These are phyloP conservation scores for Yasuhikotakia modesta DNA, from an alignment of 2,797 vertebrate species.

Conservation along the genomic window DNA sequence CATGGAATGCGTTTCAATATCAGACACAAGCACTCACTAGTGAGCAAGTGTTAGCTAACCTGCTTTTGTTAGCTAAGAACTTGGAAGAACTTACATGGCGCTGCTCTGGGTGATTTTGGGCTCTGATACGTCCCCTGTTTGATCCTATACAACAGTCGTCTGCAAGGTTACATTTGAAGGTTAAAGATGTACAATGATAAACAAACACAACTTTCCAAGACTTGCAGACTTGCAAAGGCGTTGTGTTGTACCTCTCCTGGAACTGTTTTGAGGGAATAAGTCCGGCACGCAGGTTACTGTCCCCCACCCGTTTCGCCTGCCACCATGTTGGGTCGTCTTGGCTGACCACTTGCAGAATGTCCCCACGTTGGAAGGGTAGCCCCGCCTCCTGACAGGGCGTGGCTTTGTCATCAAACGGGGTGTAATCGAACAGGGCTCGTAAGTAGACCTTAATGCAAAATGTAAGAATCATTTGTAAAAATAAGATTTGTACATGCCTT, in stretches of 20 bases:
- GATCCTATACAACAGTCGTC: constrained; percentile 85
- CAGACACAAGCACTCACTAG: constrained; percentile 20
- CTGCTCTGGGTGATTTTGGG: constrained; percentile 73
- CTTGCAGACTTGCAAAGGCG: neutral
- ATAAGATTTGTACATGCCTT: neutral
- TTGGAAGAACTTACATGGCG: constrained; percentile 79
- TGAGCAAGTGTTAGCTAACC: neutral
- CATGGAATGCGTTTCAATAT: constrained; percentile 2
- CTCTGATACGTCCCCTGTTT: constrained; percentile 78
- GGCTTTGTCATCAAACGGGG: constrained; percentile 93
- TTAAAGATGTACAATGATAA: neutral
- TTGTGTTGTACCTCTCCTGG: constrained; percentile 89
- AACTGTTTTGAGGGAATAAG: constrained; percentile 95
- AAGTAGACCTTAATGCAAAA: constrained; percentile 87
- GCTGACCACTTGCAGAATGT: constrained; percentile 97
- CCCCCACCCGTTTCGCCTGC: constrained; percentile 94
- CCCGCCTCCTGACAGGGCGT: constrained; percentile 98
- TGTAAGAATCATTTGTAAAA: neutral
- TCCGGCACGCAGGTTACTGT: constrained; percentile 93
- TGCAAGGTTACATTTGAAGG: constrained; percentile 61
- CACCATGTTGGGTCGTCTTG: constrained; percentile 98
- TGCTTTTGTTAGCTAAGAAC: neutral
- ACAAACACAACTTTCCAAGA: neutral
- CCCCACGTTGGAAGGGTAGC: constrained; percentile 90
- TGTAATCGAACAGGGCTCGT: constrained; percentile 94